Conservation (phyloP, 2,888 invertebrate species). For the Heliconius sara region DNA sequence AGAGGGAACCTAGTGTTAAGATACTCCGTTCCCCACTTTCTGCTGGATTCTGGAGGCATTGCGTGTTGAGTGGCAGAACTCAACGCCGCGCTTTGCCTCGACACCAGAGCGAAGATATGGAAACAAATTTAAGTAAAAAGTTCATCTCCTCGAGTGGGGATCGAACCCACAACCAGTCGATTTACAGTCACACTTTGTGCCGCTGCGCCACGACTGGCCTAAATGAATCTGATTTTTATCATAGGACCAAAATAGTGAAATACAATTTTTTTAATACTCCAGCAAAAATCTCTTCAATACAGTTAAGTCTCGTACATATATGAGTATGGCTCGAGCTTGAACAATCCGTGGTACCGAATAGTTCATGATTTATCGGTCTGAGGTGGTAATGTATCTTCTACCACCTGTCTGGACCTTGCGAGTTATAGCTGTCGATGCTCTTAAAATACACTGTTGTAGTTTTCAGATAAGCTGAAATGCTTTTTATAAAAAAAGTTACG, state of each 20-base stretch:
- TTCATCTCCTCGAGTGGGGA: too few relatives aligned
- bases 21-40: too few relatives aligned
- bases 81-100: too few relatives aligned
- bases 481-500: background rate
- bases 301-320: background rate
- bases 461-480: background rate
- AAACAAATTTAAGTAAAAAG: too few relatives aligned
- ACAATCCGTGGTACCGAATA: slow-evolving; percentile 4
- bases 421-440: slow-evolving; percentile 12
- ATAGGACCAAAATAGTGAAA: background rate
- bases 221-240: too few relatives aligned
- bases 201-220: too few relatives aligned
- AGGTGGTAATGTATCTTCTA: slow-evolving; percentile 17
- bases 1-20: too few relatives aligned
- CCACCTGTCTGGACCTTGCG: slow-evolving; percentile 41
- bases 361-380: slow-evolving; percentile 26
- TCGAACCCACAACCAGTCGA: too few relatives aligned
- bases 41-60: too few relatives aligned
- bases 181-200: too few relatives aligned
- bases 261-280: background rate
- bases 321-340: background rate
- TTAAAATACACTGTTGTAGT: background rate
- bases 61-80: too few relatives aligned
- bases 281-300: background rate
- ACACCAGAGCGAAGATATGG: too few relatives aligned